Base-by-base conservation (phyloP, 2,797 vertebrate species). In the Acestrorhynchus altus region DNA sequence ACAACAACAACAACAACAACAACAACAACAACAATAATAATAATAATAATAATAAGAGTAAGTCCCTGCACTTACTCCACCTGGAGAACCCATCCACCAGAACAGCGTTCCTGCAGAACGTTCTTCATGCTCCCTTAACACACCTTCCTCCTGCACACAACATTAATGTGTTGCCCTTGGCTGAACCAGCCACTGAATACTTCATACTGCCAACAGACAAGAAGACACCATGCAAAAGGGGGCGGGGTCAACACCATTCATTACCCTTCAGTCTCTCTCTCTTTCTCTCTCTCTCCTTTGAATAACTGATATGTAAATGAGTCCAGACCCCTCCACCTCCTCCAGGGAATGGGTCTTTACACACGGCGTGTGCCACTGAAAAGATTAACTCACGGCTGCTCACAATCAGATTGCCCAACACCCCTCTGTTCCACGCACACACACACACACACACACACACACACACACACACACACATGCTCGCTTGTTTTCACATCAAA, bases 221-320 rank as follows among this genome's bases (percentile, higher is more conserved):
- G 80, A 90, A 85, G 84, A 86, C 83, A 84, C 76, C 85, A 72
- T 90, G 84, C 76, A 83, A 69, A 82, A 57, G 83, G 89, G 91
- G 92, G 92, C 82, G 91, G 91, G 89, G 86, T 80, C 84, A 80
- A 67, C 16, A 46, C 74, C 77, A 69, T 81, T 71, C 67, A 72
- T 13, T 24, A 42, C 67, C 56, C 56, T 11, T 16, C 64, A 47
- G 13, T 15, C 46, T 49, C 9, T 15, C n/a, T 63, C 4, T 0
- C 61, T 86, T 84, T 85, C 31, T 56, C 5, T n/a, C 49, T 63
- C 4, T 82, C 82, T 84, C 87, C 87, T 92, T 92, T 92, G 90
- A 91, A 92, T 93, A 94, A 94, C 91, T 88, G 90, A 91, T 90
- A 94, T 92, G 91, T 87, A 93, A 92, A 93, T 93, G 87, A 83